Percentiles rank a stretch among this genome's conserved stretches.
Evolutionary conservation across 2,113 vertebrate species (phyloP).

Genomic region (Grus americana): DNA sequence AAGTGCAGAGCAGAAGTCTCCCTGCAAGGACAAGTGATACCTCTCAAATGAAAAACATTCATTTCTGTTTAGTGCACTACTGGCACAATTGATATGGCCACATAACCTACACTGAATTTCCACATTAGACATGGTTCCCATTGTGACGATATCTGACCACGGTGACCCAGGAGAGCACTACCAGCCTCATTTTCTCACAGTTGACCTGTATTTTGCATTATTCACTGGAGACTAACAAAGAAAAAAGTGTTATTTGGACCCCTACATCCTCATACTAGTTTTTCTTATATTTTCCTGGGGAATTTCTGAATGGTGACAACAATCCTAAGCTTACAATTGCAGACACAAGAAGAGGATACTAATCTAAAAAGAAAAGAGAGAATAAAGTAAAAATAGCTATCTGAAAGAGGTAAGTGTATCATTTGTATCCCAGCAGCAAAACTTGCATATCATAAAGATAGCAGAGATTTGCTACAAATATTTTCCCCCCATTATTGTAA

Average conservation of each 20-base stretch:
- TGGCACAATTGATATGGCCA: not conserved
- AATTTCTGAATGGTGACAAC: not conserved
- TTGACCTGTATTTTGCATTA: not conserved
- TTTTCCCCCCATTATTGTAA: not conserved
- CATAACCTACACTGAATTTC: not conserved
- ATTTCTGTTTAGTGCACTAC: not conserved
- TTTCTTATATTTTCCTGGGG: not conserved
- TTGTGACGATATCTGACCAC: not conserved
- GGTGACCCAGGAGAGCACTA: not conserved
- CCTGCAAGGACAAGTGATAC: not conserved
- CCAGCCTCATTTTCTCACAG: not conserved
- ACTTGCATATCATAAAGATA: not conserved
- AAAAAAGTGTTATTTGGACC: not conserved
- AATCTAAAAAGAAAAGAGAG: not conserved
- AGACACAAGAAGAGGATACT: not conserved
- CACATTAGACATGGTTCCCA: not conserved
- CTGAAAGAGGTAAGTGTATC: not conserved
- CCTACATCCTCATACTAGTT: rapidly evolving
- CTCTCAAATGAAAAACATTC: not conserved
- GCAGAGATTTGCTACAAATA: not conserved
- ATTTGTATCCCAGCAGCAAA: not conserved
- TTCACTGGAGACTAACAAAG: not conserved
- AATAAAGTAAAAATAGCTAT: not conserved
- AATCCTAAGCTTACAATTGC: not conserved
- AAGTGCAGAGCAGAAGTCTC: not conserved